Conservation (phyloP, 2,797 vertebrate species). For the Cossypha caffra region DNA sequence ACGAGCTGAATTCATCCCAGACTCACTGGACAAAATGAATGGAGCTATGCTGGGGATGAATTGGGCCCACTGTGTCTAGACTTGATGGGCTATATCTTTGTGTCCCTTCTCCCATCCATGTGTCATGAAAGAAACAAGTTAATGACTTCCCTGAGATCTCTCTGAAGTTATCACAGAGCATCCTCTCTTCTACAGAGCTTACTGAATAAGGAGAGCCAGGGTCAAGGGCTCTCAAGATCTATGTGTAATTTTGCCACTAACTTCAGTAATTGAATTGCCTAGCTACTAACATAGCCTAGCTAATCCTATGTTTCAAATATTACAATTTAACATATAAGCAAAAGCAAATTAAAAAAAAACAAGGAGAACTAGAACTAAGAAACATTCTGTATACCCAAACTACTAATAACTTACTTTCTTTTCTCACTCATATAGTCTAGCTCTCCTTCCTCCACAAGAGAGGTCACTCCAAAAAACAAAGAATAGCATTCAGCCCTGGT, state of each 20-base stretch:
- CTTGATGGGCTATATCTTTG: background rate
- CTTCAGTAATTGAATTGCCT: background rate
- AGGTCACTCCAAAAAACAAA: background rate
- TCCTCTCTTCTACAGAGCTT: background rate
- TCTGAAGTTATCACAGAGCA: background rate
- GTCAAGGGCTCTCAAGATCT: background rate
- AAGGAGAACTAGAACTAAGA: background rate
- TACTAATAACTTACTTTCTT: background rate
- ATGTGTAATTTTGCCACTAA: background rate
- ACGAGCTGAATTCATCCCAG: constrained; percentile 29
- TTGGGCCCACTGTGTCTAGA: constrained; percentile 45
- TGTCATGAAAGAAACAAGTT: background rate
- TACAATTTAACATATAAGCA: background rate
- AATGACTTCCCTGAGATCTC: background rate
- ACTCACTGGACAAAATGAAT: constrained; percentile 44
- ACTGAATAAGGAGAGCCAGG: background rate
- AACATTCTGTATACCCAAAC: background rate
- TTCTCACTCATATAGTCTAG: background rate
- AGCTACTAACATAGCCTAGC: background rate
- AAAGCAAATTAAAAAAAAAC: background rate
- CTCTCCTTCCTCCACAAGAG: background rate
- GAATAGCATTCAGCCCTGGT: background rate
- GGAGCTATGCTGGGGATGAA: constrained; percentile 32
- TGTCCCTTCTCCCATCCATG: background rate
- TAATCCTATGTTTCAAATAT: background rate